A percentile compares a stretch with the other conserved stretches of the same genome.
These are phyloP conservation scores for Syndactyla subalaris DNA, from an alignment of 2,797 vertebrate genomes.

Conservation along the genomic window DNA sequence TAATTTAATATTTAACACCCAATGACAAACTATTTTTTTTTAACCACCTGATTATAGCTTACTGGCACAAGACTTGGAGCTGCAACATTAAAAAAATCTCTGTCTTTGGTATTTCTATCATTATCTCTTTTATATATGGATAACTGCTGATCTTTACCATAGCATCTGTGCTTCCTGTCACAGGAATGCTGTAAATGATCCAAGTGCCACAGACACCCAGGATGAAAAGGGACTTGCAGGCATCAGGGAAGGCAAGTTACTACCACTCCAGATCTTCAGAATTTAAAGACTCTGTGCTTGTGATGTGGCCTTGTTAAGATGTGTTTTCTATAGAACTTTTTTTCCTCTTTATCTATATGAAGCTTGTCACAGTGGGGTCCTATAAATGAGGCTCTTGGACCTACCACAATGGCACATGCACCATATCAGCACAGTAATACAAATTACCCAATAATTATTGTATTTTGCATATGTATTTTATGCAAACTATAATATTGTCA, in stretches of 20 bases:
- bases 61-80: constrained; percentile 40
- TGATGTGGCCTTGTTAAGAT: neutral
- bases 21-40: neutral
- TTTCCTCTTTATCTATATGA: neutral
- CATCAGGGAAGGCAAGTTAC: neutral
- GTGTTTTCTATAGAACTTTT: neutral
- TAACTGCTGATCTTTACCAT: constrained; percentile 56
- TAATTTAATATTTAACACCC: neutral
- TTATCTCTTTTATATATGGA: constrained; percentile 33
- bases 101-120: constrained; percentile 46
- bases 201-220: constrained; percentile 35
- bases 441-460: neutral
- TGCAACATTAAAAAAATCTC: constrained; percentile 44
- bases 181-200: constrained; percentile 27
- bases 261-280: neutral
- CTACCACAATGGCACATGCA: neutral
- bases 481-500: neutral
- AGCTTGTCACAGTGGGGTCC: neutral
- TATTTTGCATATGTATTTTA: neutral
- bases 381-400: neutral
- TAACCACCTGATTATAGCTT: constrained; percentile 28
- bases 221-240: constrained; percentile 53
- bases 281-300: neutral
- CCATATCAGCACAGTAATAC: neutral
- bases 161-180: constrained; percentile 30